phyloP scores from a whole-genome alignment of 2,797 vertebrate genomes.

The Huso huso region DNA sequence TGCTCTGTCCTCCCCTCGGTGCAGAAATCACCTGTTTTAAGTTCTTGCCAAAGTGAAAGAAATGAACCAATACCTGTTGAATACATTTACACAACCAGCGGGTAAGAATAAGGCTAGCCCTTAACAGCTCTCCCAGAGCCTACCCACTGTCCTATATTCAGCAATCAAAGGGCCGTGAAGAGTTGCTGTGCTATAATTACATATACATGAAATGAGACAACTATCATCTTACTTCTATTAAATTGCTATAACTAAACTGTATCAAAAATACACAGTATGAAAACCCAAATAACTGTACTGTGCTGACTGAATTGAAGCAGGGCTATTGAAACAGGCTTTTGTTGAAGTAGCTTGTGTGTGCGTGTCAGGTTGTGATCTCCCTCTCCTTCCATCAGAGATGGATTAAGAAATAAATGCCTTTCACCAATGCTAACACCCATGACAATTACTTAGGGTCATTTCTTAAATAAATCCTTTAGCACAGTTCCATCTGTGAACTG shows the following conservation, averaged over 20 bases:
- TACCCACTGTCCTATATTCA: neutral
- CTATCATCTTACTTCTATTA: neutral
- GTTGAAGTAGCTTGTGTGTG: constrained; percentile 19
- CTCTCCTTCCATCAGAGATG: constrained; percentile 36
- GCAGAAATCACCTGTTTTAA: too few relatives aligned
- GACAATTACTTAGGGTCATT: constrained; percentile 38
- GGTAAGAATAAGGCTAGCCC: too few relatives aligned
- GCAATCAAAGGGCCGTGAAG: neutral
- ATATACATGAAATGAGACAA: neutral
- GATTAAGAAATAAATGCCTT: constrained; percentile 34
- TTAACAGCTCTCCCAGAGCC: neutral
- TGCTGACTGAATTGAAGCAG: neutral
- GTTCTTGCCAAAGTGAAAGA: too few relatives aligned
- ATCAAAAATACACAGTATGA: constrained; percentile 1
- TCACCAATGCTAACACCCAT: constrained; percentile 24
- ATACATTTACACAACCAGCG: too few relatives aligned
- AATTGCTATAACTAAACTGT: neutral
- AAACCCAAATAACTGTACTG: neutral
- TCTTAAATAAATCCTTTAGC: constrained; percentile 39
- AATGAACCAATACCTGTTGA: too few relatives aligned
- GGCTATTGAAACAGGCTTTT: neutral
- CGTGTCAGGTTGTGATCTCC: constrained; percentile 38
- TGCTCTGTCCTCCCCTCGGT: too few relatives aligned
- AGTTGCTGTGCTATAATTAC: neutral
- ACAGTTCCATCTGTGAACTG: constrained; percentile 34